A percentile compares a stretch with the other conserved stretches of the same genome.
Evolutionary conservation across 2,113 vertebrate genomes (phyloP).

Genomic region (Chaetodon trifascialis): DNA sequence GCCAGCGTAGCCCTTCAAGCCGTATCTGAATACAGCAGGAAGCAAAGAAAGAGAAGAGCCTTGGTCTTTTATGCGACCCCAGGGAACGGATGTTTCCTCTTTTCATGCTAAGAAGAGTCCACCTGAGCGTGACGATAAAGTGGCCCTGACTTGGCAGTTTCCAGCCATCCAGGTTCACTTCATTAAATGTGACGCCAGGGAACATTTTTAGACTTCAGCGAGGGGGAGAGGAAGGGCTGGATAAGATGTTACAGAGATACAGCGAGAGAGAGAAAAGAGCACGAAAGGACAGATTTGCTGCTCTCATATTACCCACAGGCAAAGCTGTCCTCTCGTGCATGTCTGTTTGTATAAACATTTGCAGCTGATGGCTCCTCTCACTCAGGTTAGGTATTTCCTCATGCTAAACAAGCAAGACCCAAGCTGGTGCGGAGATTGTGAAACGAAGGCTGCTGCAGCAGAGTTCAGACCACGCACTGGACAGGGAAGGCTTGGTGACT

Average conservation of each 20-base stretch:
- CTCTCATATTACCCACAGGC: constrained; percentile 50
- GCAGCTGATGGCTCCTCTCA: constrained; percentile 45
- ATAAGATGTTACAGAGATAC: constrained; percentile 47
- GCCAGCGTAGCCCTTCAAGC: constrained; percentile 13
- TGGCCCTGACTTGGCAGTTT: constrained; percentile 48
- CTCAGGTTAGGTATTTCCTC: constrained; percentile 60
- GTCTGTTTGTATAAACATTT: constrained; percentile 58
- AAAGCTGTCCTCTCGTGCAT: constrained; percentile 38
- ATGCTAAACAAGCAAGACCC: constrained; percentile 57
- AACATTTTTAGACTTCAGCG: constrained; percentile 38
- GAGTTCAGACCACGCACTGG: not conserved
- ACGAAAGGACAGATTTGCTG: constrained; percentile 18
- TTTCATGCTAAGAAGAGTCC: constrained; percentile 52
- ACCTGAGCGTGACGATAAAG: constrained; percentile 67
- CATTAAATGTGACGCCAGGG: constrained; percentile 61
- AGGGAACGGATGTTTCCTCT: constrained; percentile 68
- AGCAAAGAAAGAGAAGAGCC: constrained; percentile 51
- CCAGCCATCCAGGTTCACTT: constrained; percentile 55
- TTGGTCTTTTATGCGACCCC: constrained; percentile 46
- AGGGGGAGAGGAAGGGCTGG: constrained; percentile 40
- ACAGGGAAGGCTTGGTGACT: not conserved
- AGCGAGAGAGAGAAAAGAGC: constrained; percentile 14
- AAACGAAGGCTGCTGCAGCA: constrained; percentile 5
- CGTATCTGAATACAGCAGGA: constrained; percentile 38
- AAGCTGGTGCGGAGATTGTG: constrained; percentile 20